These are phyloP conservation scores for Cephonodes hylas DNA, from an alignment of 2,888 invertebrate genomes.

Conservation along the genomic window DNA sequence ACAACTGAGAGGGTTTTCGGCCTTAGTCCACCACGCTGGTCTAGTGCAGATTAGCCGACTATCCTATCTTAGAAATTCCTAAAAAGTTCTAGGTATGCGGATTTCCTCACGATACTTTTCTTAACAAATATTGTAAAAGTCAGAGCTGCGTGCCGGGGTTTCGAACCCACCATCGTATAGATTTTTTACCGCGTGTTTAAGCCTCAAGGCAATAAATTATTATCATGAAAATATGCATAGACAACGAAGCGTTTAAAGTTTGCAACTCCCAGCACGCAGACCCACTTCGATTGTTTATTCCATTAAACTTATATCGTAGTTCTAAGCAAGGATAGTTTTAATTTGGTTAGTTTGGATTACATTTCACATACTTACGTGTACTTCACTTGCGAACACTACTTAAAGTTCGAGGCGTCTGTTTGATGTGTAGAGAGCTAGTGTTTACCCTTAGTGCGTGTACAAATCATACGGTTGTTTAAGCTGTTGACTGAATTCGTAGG, in stretches of 20 bases:
- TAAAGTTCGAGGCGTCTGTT: not conserved
- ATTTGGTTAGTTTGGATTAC: constrained; percentile 21
- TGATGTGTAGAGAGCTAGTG: not conserved
- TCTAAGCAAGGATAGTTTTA: constrained; percentile 30
- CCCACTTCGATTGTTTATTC: constrained; percentile 58
- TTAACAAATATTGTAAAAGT: too few relatives aligned
- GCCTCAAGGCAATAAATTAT: not conserved
- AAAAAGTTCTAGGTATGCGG: too few relatives aligned
- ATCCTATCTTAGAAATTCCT: too few relatives aligned
- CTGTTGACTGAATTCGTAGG: too few relatives aligned
- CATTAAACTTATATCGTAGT: constrained; percentile 64
- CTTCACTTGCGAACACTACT: not conserved
- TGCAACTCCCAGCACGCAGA: not conserved
- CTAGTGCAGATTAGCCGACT: too few relatives aligned
- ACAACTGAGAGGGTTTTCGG: too few relatives aligned
- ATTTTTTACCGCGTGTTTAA: too few relatives aligned
- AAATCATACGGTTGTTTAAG: too few relatives aligned
- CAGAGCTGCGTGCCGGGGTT: too few relatives aligned
- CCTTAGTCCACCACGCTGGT: too few relatives aligned
- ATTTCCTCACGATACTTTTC: too few relatives aligned
- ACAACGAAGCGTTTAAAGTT: not conserved
- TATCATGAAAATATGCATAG: not conserved
- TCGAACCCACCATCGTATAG: too few relatives aligned
- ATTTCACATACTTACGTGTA: not conserved
- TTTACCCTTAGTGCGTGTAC: not conserved